Base-by-base conservation (phyloP, 1,140 invertebrate species). In the Lasioglossum albipes region DNA sequence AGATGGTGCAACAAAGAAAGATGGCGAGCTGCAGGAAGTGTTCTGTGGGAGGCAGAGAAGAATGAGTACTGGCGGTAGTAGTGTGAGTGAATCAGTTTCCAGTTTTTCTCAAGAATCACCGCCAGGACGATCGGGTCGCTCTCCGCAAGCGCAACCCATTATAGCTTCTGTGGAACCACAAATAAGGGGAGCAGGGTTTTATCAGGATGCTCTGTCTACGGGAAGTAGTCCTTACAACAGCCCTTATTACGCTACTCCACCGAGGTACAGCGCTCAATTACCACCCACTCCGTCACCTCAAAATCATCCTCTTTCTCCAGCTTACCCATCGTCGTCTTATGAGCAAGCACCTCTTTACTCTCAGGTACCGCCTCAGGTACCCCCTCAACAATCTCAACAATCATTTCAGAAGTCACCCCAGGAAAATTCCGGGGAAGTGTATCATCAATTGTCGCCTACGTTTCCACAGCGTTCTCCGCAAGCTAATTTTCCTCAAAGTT, bases 51-150 rank as follows among this genome's bases (percentile, higher is more conserved):
- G 91, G 70, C 93, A 92, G 65, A 88, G 93, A 76, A 83, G 92
- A 22, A 81, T 92, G 65, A 93, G 93, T 79, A 92, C 92, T 7
- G 93, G 91, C 76, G 92, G 92, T 18, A 93, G 92, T 59, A 93
- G 92, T 79, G 88, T 93, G 16, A 93, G 92, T 70, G 93, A 93
- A 71, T 93, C 92, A 0, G 87, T 92, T n/a, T 93, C 92, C 4
- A 93, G 92, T 87, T 93, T 92, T 77, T 93, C 92, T 5, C 93
- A 93, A 83, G 92, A 93, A 85, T 93, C 92, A 7, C 91, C 92
- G 2, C 89, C 90, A 64, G 82, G 75, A 18, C 79, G 89, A 9
- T 89, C 90, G 2, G 88, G 88, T 20, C 89, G 87, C 45, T 93
- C 92, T 6, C 92, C 93, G 0, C 92, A 93, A 62, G 91, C 80